Percentiles rank a stretch among this genome's conserved stretches.
Conservation (phyloP, 2,113 vertebrate species). For the Gila orcuttii region DNA sequence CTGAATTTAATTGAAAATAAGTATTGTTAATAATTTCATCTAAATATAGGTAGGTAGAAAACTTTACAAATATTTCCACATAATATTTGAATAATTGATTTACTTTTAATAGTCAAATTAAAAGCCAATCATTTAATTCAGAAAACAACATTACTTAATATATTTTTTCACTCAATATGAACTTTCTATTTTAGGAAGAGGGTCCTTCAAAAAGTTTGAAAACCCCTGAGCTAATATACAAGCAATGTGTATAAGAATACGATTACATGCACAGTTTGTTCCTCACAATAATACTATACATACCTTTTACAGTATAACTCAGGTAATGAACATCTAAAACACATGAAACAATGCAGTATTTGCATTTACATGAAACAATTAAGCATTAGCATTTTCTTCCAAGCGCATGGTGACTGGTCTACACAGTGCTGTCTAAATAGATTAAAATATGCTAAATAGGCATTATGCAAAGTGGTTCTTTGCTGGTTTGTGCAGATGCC, state of each 20-base stretch:
- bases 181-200: neutral
- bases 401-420: neutral
- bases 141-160: neutral
- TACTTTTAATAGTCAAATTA: neutral
- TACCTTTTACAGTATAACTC: neutral
- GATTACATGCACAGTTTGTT: slow-evolving; percentile 33
- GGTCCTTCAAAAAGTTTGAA: neutral
- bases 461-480: slow-evolving; percentile 6
- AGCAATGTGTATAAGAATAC: slow-evolving; percentile 3
- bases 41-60: neutral
- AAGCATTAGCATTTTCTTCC: neutral
- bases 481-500: slow-evolving; percentile 3
- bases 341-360: neutral
- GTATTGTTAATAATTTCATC: neutral
- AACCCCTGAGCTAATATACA: neutral
- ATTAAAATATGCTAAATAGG: slow-evolving; percentile 33
- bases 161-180: neutral
- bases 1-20: neutral
- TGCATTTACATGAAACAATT: neutral
- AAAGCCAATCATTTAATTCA: neutral
- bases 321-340: neutral
- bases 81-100: neutral
- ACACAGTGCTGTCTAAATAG: slow-evolving; percentile 9
- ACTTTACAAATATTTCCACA: neutral
- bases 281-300: neutral